Evolutionary conservation across 37 sponge, comb jelly and placozoan genomes (phyloP).

Genomic region (Crambe crambe): DNA sequence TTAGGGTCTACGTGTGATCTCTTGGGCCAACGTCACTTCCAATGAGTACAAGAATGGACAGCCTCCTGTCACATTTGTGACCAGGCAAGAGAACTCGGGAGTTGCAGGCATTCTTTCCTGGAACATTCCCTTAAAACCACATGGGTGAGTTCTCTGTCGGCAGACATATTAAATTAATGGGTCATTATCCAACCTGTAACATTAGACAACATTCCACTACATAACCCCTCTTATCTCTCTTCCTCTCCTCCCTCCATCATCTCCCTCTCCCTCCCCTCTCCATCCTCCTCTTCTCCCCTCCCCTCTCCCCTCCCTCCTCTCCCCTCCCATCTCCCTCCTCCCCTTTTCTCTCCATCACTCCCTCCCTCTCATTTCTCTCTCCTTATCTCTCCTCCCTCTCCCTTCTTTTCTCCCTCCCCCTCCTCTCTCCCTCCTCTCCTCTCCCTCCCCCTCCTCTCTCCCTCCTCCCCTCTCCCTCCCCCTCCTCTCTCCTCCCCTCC

Average conservation of each 20-base stretch:
- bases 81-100: not conserved
- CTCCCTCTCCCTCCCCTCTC: constrained; percentile 35
- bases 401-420: not conserved
- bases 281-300: not conserved
- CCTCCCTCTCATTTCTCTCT: no score
- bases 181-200: no score
- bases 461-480: no score
- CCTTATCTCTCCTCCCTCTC: not conserved
- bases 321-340: no score
- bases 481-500: no score
- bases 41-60: not conserved
- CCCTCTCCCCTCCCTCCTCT: no score
- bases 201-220: no score
- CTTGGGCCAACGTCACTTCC: not conserved
- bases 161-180: no score
- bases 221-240: constrained; percentile 32
- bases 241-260: not conserved
- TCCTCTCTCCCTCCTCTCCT: not conserved
- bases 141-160: constrained; percentile 14
- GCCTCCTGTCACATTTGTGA: not conserved
- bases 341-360: no score
- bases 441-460: no score
- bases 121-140: constrained; percentile 30
- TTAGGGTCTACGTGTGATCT: not conserved
- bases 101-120: constrained; percentile 15